Evolutionary conservation across 2,888 invertebrate species (phyloP).

Genomic region (Thecocarcelia acutangulata): DNA sequence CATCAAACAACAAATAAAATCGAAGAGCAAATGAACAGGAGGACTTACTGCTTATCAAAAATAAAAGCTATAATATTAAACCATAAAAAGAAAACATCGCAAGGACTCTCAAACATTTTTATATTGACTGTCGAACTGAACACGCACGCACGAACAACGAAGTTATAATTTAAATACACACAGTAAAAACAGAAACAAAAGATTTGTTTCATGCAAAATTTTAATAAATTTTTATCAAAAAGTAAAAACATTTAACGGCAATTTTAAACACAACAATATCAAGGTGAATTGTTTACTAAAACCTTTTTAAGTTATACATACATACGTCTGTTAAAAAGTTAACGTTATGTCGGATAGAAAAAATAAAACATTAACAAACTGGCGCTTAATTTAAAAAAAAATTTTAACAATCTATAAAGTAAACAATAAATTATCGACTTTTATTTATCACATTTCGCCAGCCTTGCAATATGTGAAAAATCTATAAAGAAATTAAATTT

Average conservation of each 20-base stretch:
- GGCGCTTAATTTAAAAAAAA: constrained; percentile 57
- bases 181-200: constrained; percentile 49
- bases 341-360: constrained; percentile 29
- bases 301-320: constrained; percentile 1
- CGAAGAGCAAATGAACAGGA: constrained; percentile 53
- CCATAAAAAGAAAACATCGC: constrained; percentile 61
- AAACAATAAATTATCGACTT: not conserved
- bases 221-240: constrained; percentile 30
- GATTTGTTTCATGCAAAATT: constrained; percentile 32
- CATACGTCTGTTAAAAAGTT: constrained; percentile 41
- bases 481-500: constrained; percentile 6
- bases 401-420: constrained; percentile 11
- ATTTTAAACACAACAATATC: constrained; percentile 37
- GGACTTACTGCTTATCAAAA: constrained; percentile 54
- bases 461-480: not conserved
- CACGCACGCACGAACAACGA: constrained; percentile 67
- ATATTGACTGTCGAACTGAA: constrained; percentile 70
- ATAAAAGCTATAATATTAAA: constrained; percentile 53
- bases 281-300: constrained; percentile 36
- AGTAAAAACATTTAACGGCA: constrained; percentile 33
- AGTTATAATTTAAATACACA: constrained; percentile 57
- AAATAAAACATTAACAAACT: constrained; percentile 41
- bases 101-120: constrained; percentile 73
- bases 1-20: constrained; percentile 41
- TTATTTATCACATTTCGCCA: not conserved